Percentiles rank a stretch among this genome's conserved stretches.
Evolutionary conservation across 2,113 vertebrate genomes (phyloP).

Genomic region (Piprites chloris): DNA sequence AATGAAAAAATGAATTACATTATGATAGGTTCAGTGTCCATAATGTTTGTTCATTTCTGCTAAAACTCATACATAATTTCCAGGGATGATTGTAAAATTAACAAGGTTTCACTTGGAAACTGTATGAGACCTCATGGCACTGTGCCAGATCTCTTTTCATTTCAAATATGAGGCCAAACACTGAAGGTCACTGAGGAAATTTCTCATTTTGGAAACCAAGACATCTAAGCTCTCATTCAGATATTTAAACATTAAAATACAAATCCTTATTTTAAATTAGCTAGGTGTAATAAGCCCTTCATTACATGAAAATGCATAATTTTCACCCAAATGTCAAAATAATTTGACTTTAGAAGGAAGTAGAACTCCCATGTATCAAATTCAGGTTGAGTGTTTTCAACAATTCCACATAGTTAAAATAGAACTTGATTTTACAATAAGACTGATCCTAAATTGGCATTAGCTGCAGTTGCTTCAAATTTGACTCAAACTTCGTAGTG

Average conservation of each 20-base stretch:
- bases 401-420: not conserved
- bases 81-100: slow-evolving; percentile 48
- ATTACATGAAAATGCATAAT: not conserved
- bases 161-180: not conserved
- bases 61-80: slow-evolving; percentile 47
- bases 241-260: not conserved
- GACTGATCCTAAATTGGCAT: not conserved
- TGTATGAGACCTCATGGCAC: not conserved
- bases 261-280: not conserved
- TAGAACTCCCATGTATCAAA: not conserved
- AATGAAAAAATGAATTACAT: slow-evolving; percentile 34
- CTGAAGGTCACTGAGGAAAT: slow-evolving; percentile 42
- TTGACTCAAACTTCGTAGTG: not conserved
- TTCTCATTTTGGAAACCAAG: not conserved
- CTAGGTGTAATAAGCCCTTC: not conserved
- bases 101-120: slow-evolving; percentile 38
- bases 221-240: not conserved
- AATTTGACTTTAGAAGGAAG: not conserved
- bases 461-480: not conserved
- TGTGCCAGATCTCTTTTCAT: slow-evolving; percentile 37
- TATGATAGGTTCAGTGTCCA: slow-evolving; percentile 29
- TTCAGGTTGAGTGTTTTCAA: not conserved
- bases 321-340: not conserved
- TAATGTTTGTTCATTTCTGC: slow-evolving; percentile 56
- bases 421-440: not conserved